Conservation (phyloP, 2,888 invertebrate genomes). For the Pterostichus niger region DNA sequence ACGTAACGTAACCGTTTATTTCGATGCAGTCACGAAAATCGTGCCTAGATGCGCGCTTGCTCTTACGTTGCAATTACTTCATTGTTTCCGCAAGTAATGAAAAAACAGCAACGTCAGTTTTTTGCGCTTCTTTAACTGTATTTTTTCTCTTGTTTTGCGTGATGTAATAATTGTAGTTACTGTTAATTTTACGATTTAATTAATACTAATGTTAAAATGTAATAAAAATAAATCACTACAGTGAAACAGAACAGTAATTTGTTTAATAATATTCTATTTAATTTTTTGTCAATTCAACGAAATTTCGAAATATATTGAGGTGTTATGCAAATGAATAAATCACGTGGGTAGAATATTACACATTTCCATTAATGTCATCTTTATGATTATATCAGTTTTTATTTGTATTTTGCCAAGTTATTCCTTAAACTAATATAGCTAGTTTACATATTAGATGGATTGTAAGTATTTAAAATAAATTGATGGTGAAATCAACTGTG, state of each 20-base stretch:
- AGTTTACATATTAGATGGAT: slow-evolving; percentile 6
- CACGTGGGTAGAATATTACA: too few relatives aligned
- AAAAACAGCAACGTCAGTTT: slow-evolving; percentile 1
- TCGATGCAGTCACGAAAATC: slow-evolving; percentile 59
- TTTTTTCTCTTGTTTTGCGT: slow-evolving; percentile 20
- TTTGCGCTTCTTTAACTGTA: slow-evolving; percentile 32
- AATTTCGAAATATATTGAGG: too few relatives aligned
- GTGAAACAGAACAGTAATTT: neutral
- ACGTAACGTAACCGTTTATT: slow-evolving; percentile 61
- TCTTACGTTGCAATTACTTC: slow-evolving; percentile 49
- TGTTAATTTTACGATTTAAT: slow-evolving; percentile 41
- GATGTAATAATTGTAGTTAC: slow-evolving; percentile 41
- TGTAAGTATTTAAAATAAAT: neutral
- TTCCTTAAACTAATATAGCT: neutral
- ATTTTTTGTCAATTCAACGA: neutral
- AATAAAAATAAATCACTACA: neutral
- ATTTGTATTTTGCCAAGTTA: too few relatives aligned
- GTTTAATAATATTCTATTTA: neutral
- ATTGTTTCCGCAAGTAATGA: slow-evolving; percentile 59
- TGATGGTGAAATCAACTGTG: slow-evolving; percentile 40
- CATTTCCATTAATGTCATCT: too few relatives aligned
- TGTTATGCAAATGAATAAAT: too few relatives aligned
- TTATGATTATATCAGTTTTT: too few relatives aligned
- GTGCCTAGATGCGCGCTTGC: slow-evolving; percentile 47
- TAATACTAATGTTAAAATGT: slow-evolving; percentile 31